Evolutionary conservation across 2,888 invertebrate species (phyloP).

Genomic region (Leucophenga maculata): DNA sequence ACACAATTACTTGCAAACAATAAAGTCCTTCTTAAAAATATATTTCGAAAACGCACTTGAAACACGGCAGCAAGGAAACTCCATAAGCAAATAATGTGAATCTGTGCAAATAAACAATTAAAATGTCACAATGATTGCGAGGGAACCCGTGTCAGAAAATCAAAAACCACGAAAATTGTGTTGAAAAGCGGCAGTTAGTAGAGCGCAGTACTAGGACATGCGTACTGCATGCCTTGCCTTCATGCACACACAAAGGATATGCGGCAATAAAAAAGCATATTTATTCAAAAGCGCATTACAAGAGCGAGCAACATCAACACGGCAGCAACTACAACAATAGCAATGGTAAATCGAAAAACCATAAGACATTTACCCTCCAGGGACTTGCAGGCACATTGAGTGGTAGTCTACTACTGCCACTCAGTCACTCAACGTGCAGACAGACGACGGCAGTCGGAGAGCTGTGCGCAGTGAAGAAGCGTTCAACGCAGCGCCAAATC

Average conservation of each 20-base stretch:
- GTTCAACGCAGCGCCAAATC: conserved; percentile 42
- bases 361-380: conserved; percentile 45
- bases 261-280: conserved; percentile 36
- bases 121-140: conserved; percentile 66
- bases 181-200: conserved; percentile 42
- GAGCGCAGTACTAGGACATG: background rate
- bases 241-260: conserved; percentile 31
- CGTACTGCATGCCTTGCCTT: too few species aligned
- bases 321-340: conserved; percentile 32
- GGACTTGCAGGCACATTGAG: conserved; percentile 40
- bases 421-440: conserved; percentile 36
- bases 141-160: conserved; percentile 65
- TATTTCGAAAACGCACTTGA: background rate
- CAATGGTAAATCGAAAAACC: conserved; percentile 37
- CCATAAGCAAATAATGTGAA: conserved; percentile 43
- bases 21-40: background rate
- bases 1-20: background rate
- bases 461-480: conserved; percentile 29
- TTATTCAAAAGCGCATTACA: conserved; percentile 62
- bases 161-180: conserved; percentile 59
- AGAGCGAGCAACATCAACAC: conserved; percentile 41
- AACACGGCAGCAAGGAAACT: background rate
- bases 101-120: conserved; percentile 63
- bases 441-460: conserved; percentile 27
- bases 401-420: conserved; percentile 37